These are phyloP conservation scores for Argynnis bischoffii DNA, from an alignment of 2,888 invertebrate genomes.

Conservation along the genomic window DNA sequence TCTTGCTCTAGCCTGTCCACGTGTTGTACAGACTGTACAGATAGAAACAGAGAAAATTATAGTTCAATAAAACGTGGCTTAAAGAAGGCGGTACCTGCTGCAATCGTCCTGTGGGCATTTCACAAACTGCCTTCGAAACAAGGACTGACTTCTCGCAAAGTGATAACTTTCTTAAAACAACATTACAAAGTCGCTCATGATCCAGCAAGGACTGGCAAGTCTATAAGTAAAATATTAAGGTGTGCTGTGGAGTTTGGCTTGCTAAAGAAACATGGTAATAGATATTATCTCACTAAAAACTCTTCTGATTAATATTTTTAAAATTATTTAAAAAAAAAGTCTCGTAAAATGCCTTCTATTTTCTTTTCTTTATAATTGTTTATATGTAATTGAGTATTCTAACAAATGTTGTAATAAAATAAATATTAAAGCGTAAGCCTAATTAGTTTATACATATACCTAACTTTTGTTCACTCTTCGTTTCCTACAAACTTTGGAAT, in stretches of 20 bases:
- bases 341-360: too few relatives aligned
- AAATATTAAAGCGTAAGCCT: too few relatives aligned
- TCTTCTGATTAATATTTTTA: constrained; percentile 23
- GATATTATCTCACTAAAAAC: constrained; percentile 46
- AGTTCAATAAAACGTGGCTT: constrained; percentile 50
- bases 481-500: too few relatives aligned
- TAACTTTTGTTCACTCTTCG: too few relatives aligned
- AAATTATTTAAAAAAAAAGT: neutral
- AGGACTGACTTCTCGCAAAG: constrained; percentile 58
- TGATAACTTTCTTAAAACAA: constrained; percentile 58
- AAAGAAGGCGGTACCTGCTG: constrained; percentile 54
- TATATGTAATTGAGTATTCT: too few relatives aligned
- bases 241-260: constrained; percentile 64
- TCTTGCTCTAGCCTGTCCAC: constrained; percentile 17
- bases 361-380: too few relatives aligned
- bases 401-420: too few relatives aligned
- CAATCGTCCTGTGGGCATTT: constrained; percentile 64
- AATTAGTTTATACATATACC: too few relatives aligned
- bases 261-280: constrained; percentile 53
- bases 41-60: constrained; percentile 36
- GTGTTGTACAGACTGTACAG: constrained; percentile 23
- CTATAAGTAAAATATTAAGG: constrained; percentile 53
- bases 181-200: constrained; percentile 50
- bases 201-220: constrained; percentile 53
- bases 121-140: constrained; percentile 53